phyloP scores from a whole-genome alignment of 2,113 vertebrate species.

The Eulemur rufifrons region DNA sequence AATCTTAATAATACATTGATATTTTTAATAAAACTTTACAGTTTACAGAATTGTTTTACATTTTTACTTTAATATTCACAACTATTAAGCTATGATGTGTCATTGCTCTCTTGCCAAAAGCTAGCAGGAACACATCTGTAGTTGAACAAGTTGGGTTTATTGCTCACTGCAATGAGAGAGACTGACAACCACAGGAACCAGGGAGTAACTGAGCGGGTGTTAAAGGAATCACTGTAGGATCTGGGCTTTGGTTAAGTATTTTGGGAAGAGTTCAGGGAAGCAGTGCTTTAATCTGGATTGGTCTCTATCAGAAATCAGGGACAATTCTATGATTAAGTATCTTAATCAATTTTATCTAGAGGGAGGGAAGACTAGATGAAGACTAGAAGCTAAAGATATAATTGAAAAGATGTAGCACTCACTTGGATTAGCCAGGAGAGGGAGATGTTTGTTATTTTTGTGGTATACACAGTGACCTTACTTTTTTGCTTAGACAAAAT shows the following conservation, averaged over 20 bases:
- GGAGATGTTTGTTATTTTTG: not conserved
- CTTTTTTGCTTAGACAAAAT: constrained; percentile 16
- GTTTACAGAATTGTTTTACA: not conserved
- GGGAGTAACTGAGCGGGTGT: no score
- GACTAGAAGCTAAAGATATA: not conserved
- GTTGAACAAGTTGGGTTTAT: not conserved
- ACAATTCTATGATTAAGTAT: not conserved
- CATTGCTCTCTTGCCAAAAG: not conserved
- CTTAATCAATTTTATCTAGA: not conserved
- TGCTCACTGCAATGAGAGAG: not conserved
- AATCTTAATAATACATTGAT: not conserved
- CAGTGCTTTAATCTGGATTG: not conserved
- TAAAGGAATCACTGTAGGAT: not conserved
- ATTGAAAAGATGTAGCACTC: not conserved
- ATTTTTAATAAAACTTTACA: constrained; percentile 18
- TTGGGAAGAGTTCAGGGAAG: not conserved
- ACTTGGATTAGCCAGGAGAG: not conserved
- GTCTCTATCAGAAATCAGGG: not conserved
- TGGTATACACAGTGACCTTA: not conserved
- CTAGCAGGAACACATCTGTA: not conserved
- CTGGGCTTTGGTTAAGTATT: not conserved
- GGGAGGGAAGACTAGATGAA: not conserved
- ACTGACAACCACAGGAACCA: not conserved
- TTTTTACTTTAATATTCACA: constrained; percentile 34
- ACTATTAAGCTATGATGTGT: not conserved